A percentile compares a stretch with the other conserved stretches of the same genome.
Conservation (phyloP, 2,113 vertebrate species). For the Spea multiplicata region DNA sequence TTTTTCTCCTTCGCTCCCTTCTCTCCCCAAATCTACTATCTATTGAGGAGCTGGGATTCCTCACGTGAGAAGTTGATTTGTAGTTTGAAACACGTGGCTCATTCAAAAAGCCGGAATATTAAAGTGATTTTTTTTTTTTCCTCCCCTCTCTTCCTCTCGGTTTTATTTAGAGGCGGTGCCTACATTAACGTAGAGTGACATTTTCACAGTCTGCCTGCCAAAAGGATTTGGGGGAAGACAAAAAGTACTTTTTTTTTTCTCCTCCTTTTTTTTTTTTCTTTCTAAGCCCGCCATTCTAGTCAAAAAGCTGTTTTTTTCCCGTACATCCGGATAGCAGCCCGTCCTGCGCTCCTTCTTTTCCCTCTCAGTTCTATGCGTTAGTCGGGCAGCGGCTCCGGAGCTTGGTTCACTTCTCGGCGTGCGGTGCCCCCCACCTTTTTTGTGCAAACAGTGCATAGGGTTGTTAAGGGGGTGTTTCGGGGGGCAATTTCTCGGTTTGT, state of each 20-base stretch:
- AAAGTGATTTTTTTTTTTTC: constrained; percentile 66
- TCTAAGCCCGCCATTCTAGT: constrained; percentile 65
- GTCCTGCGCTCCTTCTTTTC: constrained; percentile 36
- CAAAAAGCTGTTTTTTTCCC: constrained; percentile 51
- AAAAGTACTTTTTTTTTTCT: constrained; percentile 74
- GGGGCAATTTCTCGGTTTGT: background rate
- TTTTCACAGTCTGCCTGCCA: constrained; percentile 84
- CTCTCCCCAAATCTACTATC: constrained; percentile 60
- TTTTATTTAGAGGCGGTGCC: constrained; percentile 82
- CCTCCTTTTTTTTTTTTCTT: constrained; percentile 49
- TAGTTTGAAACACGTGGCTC: constrained; percentile 99
- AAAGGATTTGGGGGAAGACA: constrained; percentile 73
- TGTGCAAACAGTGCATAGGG: background rate
- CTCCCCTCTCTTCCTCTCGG: constrained; percentile 53
- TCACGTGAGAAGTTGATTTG: constrained; percentile 98
- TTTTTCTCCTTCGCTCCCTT: constrained; percentile 50
- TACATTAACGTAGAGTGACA: constrained; percentile 82
- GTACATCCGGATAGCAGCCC: constrained; percentile 55
- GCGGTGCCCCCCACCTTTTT: background rate
- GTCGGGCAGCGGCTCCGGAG: background rate
- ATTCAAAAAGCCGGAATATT: constrained; percentile 92
- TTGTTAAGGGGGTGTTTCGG: background rate
- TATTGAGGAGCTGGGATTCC: constrained; percentile 93
- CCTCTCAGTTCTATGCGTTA: background rate
- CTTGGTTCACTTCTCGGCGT: background rate